These are phyloP conservation scores for Eupithecia inturbata DNA, from an alignment of 2,888 invertebrate genomes.

Conservation along the genomic window DNA sequence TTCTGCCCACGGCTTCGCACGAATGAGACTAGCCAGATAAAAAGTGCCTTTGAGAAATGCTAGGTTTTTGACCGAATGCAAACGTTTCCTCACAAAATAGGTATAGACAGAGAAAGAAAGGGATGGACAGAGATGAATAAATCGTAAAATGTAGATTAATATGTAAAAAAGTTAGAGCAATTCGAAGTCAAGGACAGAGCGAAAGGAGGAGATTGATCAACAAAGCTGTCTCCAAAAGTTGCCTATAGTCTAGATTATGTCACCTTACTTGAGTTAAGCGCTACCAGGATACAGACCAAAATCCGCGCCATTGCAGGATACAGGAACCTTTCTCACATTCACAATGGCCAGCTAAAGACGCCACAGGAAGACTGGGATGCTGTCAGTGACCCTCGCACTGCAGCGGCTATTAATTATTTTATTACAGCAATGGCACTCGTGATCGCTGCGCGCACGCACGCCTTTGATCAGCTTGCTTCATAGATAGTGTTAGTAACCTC, in stretches of 20 bases:
- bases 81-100: neutral
- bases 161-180: neutral
- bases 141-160: neutral
- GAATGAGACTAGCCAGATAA: neutral
- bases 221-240: neutral
- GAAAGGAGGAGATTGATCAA: neutral
- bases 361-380: constrained; percentile 44
- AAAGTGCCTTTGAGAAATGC: neutral
- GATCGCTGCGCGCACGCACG: constrained; percentile 66
- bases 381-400: constrained; percentile 72
- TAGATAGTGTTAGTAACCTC: constrained; percentile 2
- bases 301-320: neutral
- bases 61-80: neutral
- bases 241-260: neutral
- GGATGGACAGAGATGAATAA: neutral
- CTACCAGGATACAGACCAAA: neutral
- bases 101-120: no score
- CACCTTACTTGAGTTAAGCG: neutral
- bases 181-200: neutral
- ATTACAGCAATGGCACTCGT: constrained; percentile 74
- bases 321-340: neutral
- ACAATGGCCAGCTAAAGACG: constrained; percentile 3
- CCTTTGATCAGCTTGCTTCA: constrained; percentile 61
- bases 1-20: neutral
- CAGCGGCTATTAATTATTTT: constrained; percentile 78